Conservation (phyloP, 1,140 invertebrate genomes). For the Hermetia illucens region DNA sequence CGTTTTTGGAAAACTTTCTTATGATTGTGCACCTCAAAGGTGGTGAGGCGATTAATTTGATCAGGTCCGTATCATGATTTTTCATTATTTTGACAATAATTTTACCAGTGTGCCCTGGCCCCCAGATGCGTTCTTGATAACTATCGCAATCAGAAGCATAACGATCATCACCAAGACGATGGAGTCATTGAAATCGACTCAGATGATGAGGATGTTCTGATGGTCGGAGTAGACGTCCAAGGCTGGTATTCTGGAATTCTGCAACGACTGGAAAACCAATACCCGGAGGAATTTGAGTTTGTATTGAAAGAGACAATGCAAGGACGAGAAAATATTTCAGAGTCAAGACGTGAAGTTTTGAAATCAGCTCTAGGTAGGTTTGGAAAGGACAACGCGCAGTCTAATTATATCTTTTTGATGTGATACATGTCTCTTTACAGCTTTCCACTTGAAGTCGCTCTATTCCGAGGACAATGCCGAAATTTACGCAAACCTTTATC, state of each 20-base stretch:
- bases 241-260: slow-evolving; percentile 36
- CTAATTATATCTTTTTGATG: not conserved
- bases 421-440: slow-evolving; percentile 13
- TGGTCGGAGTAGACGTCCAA: slow-evolving; percentile 4
- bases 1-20: slow-evolving; percentile 17
- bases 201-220: slow-evolving; percentile 16
- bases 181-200: slow-evolving; percentile 32
- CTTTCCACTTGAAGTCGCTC: slow-evolving; percentile 36
- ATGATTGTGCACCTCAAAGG: slow-evolving; percentile 13
- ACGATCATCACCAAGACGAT: slow-evolving; percentile 9
- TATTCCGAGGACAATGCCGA: slow-evolving; percentile 36
- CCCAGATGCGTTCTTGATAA: not conserved
- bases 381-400: not conserved
- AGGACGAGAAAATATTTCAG: slow-evolving; percentile 2
- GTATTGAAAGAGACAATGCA: slow-evolving; percentile 35
- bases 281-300: slow-evolving; percentile 50
- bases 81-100: slow-evolving; percentile 1
- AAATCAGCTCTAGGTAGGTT: slow-evolving; percentile 22
- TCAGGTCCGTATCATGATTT: slow-evolving; percentile 28
- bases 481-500: slow-evolving; percentile 51
- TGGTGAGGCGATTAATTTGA: slow-evolving; percentile 27
- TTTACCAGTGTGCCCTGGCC: slow-evolving; percentile 5
- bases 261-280: slow-evolving; percentile 41
- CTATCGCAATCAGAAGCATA: slow-evolving; percentile 4
- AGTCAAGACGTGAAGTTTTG: slow-evolving; percentile 16